Conservation (phyloP, 2,888 invertebrate genomes). For the Caradrina kadenii region DNA sequence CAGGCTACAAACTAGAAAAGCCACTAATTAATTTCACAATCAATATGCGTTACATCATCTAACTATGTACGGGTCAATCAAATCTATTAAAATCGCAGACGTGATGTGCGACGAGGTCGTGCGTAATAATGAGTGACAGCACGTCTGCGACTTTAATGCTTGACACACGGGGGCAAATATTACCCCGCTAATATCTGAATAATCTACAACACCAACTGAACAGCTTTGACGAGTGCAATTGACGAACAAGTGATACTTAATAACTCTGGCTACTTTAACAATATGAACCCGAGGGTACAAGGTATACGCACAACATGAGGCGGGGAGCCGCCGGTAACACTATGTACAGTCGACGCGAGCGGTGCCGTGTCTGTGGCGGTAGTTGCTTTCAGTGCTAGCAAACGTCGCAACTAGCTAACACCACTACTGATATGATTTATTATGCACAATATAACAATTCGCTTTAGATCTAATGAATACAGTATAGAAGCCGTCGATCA, state of each 20-base stretch:
- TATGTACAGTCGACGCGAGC: slow-evolving; percentile 76
- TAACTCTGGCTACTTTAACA: slow-evolving; percentile 87
- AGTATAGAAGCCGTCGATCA: slow-evolving; percentile 82
- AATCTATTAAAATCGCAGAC: slow-evolving; percentile 72
- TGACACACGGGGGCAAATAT: slow-evolving; percentile 72
- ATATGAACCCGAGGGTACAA: slow-evolving; percentile 84
- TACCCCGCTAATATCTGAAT: slow-evolving; percentile 79
- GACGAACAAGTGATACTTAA: slow-evolving; percentile 90
- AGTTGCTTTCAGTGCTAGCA: slow-evolving; percentile 64
- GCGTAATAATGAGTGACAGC: slow-evolving; percentile 57
- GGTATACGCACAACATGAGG: slow-evolving; percentile 78
- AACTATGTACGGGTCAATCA: slow-evolving; percentile 64
- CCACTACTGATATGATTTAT: slow-evolving; percentile 82
- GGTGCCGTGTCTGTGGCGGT: slow-evolving; percentile 23
- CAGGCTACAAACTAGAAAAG: slow-evolving; percentile 62
- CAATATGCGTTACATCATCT: slow-evolving; percentile 74
- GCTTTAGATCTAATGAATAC: slow-evolving; percentile 79
- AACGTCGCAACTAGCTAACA: slow-evolving; percentile 71
- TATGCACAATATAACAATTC: slow-evolving; percentile 86
- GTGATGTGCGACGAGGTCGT: slow-evolving; percentile 58
- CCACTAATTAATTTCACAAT: slow-evolving; percentile 53
- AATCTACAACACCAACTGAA: slow-evolving; percentile 83
- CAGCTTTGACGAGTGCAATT: slow-evolving; percentile 89
- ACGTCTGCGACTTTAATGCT: slow-evolving; percentile 72
- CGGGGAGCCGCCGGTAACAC: slow-evolving; percentile 78